Conservation (phyloP, 2,113 vertebrate species). For the Colius striatus region DNA sequence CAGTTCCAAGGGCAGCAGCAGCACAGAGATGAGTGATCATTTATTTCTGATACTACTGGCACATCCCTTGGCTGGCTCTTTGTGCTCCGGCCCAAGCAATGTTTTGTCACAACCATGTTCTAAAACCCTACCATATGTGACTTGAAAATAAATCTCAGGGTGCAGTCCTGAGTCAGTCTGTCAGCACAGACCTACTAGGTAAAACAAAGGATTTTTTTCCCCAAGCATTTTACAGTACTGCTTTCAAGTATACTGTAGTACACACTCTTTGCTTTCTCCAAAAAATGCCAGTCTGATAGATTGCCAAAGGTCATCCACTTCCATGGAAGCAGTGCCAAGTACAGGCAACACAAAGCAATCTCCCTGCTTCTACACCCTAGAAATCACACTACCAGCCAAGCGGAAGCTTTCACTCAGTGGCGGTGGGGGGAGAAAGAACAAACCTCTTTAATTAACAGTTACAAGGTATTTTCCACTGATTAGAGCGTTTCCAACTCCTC, state of each 20-base stretch:
- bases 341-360: background rate
- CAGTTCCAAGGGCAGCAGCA: background rate
- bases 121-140: background rate
- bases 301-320: background rate
- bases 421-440: too few species aligned
- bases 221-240: background rate
- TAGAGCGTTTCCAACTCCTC: background rate
- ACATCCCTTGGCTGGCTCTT: background rate
- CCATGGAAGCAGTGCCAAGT: background rate
- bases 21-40: background rate
- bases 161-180: background rate
- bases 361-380: background rate
- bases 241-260: background rate
- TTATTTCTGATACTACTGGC: background rate
- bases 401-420: background rate
- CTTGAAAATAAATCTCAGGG: background rate
- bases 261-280: background rate
- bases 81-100: background rate
- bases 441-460: background rate
- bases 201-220: background rate
- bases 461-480: background rate
- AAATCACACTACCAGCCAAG: background rate
- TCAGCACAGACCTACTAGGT: background rate
- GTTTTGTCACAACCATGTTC: background rate
- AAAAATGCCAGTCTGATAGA: background rate